phyloP scores from a whole-genome alignment of 2,888 invertebrate species.

The Ophion ellenae region DNA sequence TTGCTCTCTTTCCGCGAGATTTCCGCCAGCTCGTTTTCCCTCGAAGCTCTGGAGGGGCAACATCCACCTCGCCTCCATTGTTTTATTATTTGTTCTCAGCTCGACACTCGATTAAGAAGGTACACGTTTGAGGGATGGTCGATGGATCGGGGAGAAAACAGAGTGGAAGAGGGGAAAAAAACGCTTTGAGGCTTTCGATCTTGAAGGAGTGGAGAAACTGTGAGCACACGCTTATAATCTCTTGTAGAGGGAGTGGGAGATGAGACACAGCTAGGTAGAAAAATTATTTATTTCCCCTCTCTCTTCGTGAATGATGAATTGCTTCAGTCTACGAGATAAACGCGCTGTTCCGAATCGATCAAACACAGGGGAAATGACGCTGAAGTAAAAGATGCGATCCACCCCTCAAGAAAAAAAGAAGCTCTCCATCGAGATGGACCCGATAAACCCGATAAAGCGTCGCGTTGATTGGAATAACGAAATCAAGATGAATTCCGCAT shows the following conservation, averaged over 20 bases:
- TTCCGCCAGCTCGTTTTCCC: constrained; percentile 6
- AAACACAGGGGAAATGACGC: constrained; percentile 43
- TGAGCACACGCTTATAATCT: constrained; percentile 51
- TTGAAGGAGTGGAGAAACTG: constrained; percentile 21
- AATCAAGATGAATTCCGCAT: constrained; percentile 68
- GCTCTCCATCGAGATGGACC: constrained; percentile 29
- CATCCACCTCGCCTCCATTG: constrained; percentile 37
- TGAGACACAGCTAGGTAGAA: constrained; percentile 59
- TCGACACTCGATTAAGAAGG: constrained; percentile 60
- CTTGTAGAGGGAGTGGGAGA: constrained; percentile 31
- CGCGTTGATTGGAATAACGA: constrained; percentile 64
- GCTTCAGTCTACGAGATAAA: constrained; percentile 69
- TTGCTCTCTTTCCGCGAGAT: constrained; percentile 25
- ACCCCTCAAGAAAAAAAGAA: constrained; percentile 6
- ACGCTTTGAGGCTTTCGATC: constrained; percentile 45
- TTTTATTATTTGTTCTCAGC: constrained; percentile 60
- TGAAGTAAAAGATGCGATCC: constrained; percentile 42
- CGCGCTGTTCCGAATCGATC: constrained; percentile 64
- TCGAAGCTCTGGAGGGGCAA: not conserved
- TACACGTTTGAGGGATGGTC: constrained; percentile 46
- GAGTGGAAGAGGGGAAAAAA: not conserved
- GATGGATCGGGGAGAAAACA: constrained; percentile 33
- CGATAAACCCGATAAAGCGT: constrained; percentile 62
- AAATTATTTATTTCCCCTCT: constrained; percentile 76
- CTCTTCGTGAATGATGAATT: constrained; percentile 75